Percentiles rank a stretch among this genome's conserved stretches.
phyloP scores from a whole-genome alignment of 2,797 vertebrate genomes.

The Pantherophis alleghaniensis region DNA sequence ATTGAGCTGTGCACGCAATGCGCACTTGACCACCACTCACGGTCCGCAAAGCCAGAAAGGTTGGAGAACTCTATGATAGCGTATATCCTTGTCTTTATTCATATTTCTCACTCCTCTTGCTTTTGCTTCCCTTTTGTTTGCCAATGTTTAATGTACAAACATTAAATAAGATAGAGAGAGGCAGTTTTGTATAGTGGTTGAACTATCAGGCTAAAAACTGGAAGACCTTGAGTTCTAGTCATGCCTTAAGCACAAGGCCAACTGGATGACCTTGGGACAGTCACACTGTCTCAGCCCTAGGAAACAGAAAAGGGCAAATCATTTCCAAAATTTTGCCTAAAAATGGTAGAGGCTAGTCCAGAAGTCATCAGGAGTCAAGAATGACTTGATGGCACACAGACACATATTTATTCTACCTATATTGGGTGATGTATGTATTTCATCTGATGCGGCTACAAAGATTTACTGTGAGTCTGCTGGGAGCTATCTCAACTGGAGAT shows the following conservation, averaged over 20 bases:
- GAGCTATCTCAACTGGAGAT: neutral
- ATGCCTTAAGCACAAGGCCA: neutral
- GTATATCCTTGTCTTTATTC: neutral
- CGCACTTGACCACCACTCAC: accelerated
- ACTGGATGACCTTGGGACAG: neutral
- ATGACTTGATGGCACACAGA: neutral
- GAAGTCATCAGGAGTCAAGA: neutral
- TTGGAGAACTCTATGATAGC: neutral
- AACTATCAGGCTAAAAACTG: neutral
- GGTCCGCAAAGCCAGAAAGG: neutral
- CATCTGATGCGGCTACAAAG: neutral
- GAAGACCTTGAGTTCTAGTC: neutral
- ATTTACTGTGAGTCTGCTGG: neutral
- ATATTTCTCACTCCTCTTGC: neutral
- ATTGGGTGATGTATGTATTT: neutral
- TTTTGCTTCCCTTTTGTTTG: neutral
- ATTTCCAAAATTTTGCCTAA: neutral
- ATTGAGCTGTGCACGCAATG: neutral
- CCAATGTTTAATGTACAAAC: neutral
- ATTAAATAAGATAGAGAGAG: neutral
- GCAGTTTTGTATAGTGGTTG: neutral
- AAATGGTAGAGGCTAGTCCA: neutral
- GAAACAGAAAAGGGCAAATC: neutral
- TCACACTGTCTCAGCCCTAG: neutral
- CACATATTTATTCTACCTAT: neutral